These are phyloP conservation scores for Hozukius guyotensis DNA, from an alignment of 2,797 vertebrate species.

Conservation along the genomic window DNA sequence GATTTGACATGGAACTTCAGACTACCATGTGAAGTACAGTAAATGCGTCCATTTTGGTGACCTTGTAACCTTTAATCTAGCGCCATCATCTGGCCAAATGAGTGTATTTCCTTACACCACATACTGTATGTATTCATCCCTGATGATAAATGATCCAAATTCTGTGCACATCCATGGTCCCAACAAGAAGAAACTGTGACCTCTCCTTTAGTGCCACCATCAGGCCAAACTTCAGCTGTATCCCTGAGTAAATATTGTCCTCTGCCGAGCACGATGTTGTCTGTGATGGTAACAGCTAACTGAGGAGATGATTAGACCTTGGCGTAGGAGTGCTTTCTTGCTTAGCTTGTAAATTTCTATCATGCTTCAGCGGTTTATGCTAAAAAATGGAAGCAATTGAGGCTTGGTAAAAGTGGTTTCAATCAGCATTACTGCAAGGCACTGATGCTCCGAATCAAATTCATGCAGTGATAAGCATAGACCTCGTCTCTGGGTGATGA, in stretches of 20 bases:
- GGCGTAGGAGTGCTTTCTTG: conserved; percentile 13
- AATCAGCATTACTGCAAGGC: conserved; percentile 46
- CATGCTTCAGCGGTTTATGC: conserved; percentile 26
- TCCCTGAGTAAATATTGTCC: conserved; percentile 2
- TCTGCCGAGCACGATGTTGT: neutral
- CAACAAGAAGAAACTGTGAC: neutral
- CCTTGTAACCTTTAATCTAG: neutral
- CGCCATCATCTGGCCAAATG: neutral
- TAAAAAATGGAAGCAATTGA: conserved; percentile 28
- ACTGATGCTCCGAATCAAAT: conserved; percentile 37
- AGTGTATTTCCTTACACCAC: neutral
- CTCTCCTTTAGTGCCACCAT: neutral
- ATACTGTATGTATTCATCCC: neutral
- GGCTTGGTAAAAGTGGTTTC: conserved; percentile 19
- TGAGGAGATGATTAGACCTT: conserved; percentile 15
- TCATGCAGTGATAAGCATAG: conserved; percentile 16
- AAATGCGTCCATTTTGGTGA: neutral
- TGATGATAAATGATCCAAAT: neutral
- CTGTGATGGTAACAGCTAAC: conserved; percentile 6
- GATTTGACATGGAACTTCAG: neutral
- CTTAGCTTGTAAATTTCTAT: conserved; percentile 42
- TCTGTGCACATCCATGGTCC: neutral
- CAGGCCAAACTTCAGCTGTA: neutral
- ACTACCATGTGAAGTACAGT: neutral
- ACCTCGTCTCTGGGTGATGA: conserved; percentile 33